A percentile compares a stretch with the other conserved stretches of the same genome.
Conservation (phyloP, 1,140 invertebrate species). For the Bicyclus anynana region DNA sequence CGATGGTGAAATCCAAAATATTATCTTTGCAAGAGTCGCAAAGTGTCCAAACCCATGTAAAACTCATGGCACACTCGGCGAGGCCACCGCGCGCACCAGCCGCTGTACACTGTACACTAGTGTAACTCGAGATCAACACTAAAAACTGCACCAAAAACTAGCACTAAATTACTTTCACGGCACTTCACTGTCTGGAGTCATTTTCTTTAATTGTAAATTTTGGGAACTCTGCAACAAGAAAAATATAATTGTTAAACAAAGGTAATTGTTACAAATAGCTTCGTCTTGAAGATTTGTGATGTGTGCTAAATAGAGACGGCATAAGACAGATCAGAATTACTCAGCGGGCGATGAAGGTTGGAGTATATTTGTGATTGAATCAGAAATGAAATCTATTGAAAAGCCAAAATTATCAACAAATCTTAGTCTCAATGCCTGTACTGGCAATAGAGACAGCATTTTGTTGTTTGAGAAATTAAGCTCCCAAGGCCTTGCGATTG, state of each 20-base stretch:
- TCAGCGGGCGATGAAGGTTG: no score
- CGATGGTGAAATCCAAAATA: constrained; percentile 10
- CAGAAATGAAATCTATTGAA: no score
- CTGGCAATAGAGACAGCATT: no score
- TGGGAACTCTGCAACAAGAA: background rate
- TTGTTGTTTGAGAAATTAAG: no score
- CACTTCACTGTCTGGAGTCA: background rate
- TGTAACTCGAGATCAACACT: background rate
- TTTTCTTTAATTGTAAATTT: background rate
- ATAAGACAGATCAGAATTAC: no score
- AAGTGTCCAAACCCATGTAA: constrained; percentile 34
- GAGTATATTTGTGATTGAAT: no score
- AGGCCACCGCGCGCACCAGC: constrained; percentile 21
- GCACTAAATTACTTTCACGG: background rate
- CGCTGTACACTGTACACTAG: background rate
- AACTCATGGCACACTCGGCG: constrained; percentile 35
- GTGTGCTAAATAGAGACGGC: no score
- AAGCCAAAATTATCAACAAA: no score
- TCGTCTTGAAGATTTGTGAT: no score
- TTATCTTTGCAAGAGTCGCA: constrained; percentile 24
- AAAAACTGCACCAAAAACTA: background rate
- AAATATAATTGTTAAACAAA: background rate
- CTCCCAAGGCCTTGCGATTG: no score
- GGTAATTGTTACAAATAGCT: no score
- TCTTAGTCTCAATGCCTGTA: no score